Conservation (phyloP, 2,797 vertebrate genomes). For the Falco concolor region DNA sequence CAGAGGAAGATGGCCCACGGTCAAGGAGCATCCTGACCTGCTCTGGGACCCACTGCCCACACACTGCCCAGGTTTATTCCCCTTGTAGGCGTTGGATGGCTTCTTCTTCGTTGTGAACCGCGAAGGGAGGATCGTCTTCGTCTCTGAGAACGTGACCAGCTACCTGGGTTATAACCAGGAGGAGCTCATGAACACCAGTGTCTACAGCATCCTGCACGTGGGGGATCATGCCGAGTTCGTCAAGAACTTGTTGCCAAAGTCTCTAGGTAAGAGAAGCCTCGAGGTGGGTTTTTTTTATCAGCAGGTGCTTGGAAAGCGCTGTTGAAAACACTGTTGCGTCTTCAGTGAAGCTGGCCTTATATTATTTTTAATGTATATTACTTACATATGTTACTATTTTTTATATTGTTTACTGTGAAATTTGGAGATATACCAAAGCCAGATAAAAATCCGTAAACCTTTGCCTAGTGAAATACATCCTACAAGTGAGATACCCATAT, state of each 20-base stretch:
- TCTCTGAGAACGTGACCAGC: slow-evolving; percentile 91
- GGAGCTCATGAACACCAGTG: slow-evolving; percentile 93
- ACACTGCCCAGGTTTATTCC: neutral
- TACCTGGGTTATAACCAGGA: slow-evolving; percentile 93
- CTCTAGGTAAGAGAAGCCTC: slow-evolving; percentile 79
- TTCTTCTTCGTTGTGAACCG: slow-evolving; percentile 97
- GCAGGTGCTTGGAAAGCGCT: neutral
- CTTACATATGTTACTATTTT: neutral
- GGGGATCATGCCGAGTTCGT: slow-evolving; percentile 95
- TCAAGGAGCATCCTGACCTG: neutral
- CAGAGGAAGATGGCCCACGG: neutral
- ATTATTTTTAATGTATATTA: neutral
- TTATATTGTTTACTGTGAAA: neutral
- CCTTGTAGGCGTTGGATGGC: slow-evolving; percentile 86
- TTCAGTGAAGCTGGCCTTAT: neutral
- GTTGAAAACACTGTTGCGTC: accelerated
- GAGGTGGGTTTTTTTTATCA: neutral
- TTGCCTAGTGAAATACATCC: neutral
- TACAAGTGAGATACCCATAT: neutral
- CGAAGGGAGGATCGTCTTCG: slow-evolving; percentile 91
- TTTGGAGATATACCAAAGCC: neutral
- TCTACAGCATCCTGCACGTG: slow-evolving; percentile 95
- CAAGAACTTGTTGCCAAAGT: slow-evolving; percentile 92
- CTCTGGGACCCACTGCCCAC: neutral
- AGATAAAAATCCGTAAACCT: neutral